These are phyloP conservation scores for Autographa gamma DNA, from an alignment of 2,888 invertebrate genomes.

Conservation along the genomic window DNA sequence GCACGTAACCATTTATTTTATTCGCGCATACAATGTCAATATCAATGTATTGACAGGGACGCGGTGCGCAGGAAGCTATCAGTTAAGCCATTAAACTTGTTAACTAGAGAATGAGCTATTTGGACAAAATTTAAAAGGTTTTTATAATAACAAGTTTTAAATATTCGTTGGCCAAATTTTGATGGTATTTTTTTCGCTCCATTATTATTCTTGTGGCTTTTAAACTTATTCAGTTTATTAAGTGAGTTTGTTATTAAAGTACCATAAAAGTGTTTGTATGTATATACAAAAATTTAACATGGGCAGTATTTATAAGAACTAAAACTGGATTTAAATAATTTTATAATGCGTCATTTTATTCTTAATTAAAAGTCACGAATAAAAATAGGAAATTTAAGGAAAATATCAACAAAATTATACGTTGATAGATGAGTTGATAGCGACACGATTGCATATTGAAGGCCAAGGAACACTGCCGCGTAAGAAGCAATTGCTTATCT, in stretches of 20 bases:
- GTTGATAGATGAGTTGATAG: neutral
- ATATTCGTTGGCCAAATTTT: no score
- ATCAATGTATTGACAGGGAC: neutral
- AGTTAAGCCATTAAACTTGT: constrained; percentile 3
- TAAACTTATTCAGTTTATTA: no score
- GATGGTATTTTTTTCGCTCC: no score
- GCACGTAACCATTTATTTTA: neutral
- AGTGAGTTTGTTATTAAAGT: no score
- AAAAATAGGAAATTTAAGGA: no score
- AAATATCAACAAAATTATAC: no score
- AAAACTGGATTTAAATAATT: no score
- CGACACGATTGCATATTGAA: neutral
- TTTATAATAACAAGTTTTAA: neutral
- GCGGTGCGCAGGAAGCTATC: constrained; percentile 28
- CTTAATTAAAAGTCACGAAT: no score
- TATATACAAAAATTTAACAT: neutral
- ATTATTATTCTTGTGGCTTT: no score
- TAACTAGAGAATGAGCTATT: constrained; percentile 15
- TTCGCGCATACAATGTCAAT: neutral
- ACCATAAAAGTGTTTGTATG: no score
- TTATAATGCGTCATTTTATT: no score
- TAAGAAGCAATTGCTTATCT: neutral
- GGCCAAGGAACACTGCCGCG: neutral
- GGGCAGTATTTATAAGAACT: no score
- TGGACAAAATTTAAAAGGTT: neutral